A percentile compares a stretch with the other conserved stretches of the same genome.
phyloP scores from a whole-genome alignment of 2,888 invertebrate genomes.

The Empis livida region DNA sequence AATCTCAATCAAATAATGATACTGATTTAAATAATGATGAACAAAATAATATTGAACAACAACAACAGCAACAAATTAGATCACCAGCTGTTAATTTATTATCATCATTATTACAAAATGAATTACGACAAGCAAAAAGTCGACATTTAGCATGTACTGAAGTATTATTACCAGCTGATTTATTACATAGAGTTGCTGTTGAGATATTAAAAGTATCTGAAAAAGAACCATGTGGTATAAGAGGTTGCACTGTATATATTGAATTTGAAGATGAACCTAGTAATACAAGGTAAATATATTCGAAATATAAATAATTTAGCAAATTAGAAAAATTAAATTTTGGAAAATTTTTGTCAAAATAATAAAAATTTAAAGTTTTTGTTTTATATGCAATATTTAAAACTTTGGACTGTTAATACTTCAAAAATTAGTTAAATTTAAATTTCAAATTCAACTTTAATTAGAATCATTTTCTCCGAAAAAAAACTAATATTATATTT shows the following conservation, averaged over 20 bases:
- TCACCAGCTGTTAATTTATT: slow-evolving; percentile 39
- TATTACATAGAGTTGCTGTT: slow-evolving; percentile 63
- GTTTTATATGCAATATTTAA: neutral
- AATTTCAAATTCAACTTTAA: too few species aligned
- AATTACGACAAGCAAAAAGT: slow-evolving; percentile 68
- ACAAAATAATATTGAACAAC: neutral
- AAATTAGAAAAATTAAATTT: too few species aligned
- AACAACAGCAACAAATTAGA: neutral
- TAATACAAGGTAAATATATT: slow-evolving; percentile 36
- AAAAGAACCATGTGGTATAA: slow-evolving; percentile 78
- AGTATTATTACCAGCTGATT: slow-evolving; percentile 71
- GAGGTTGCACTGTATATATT: slow-evolving; percentile 76
- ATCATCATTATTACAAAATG: slow-evolving; percentile 62
- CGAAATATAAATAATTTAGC: too few species aligned
- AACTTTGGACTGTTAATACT: neutral
- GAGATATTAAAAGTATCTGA: slow-evolving; percentile 74
- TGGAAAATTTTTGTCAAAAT: too few species aligned
- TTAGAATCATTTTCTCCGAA: too few species aligned
- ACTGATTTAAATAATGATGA: neutral
- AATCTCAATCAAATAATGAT: too few species aligned
- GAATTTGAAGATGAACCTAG: slow-evolving; percentile 61
- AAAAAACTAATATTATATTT: too few species aligned
- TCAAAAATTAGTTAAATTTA: too few species aligned
- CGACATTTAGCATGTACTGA: slow-evolving; percentile 69
- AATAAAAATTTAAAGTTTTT: too few species aligned